Evolutionary conservation across 2,888 invertebrate species (phyloP).

Genomic region (Eustalomyia histrio): DNA sequence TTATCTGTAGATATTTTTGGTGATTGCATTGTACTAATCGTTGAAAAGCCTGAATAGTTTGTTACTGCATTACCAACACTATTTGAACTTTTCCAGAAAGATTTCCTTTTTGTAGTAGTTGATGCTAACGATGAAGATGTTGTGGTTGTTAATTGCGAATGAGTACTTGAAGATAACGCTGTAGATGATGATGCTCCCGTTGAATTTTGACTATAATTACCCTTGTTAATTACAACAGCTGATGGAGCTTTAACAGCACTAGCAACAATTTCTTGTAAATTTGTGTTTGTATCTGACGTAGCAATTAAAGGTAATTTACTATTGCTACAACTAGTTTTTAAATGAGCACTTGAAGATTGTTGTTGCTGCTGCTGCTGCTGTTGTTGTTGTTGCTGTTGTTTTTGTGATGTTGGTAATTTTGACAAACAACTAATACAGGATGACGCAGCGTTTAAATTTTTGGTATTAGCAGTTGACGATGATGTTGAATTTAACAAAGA

Average conservation of each 20-base stretch:
- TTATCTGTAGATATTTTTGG: constrained; percentile 35
- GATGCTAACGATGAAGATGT: constrained; percentile 33
- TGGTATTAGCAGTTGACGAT: background rate
- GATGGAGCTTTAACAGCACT: constrained; percentile 27
- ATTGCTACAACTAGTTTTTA: constrained; percentile 15
- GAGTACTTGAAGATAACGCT: constrained; percentile 1
- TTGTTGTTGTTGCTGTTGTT: constrained; percentile 24
- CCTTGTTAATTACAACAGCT: background rate
- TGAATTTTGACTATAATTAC: constrained; percentile 37
- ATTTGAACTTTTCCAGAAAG: constrained; percentile 51
- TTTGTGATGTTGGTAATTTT: constrained; percentile 52
- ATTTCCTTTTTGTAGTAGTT: constrained; percentile 44
- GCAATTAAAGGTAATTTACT: background rate
- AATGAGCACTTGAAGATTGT: constrained; percentile 23
- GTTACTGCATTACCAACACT: background rate
- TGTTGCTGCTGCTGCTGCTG: constrained; percentile 15
- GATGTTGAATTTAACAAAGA: background rate
- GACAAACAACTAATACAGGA: constrained; percentile 47
- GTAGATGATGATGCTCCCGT: background rate
- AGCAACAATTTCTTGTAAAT: constrained; percentile 38
- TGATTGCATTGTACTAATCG: constrained; percentile 16
- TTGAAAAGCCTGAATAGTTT: background rate
- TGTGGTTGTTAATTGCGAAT: constrained; percentile 18
- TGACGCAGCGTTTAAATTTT: background rate
- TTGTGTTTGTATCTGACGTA: constrained; percentile 22